Evolutionary conservation across 2,113 vertebrate species (phyloP), one percentile per base, ranked within the genome.

Genomic region (Petrocephalus zakoni): DNA sequence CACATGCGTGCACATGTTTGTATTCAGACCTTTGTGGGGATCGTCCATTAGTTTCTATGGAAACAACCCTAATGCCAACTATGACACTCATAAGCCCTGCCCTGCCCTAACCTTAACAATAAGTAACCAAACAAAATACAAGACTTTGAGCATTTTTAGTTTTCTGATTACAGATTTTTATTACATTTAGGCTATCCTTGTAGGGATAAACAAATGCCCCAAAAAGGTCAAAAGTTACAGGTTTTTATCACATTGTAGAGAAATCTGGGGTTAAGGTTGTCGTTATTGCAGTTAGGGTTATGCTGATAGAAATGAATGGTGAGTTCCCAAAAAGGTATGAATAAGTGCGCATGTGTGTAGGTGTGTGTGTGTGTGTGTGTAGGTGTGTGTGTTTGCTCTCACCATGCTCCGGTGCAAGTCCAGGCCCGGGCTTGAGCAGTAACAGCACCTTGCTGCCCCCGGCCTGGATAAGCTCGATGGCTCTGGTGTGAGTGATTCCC

Each of bases 381-480:
- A 4, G 8, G 34, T 47, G 19, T 47, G 52, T 61, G 21, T 37
- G 21, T 46, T 1, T 52, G 25, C 22, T 92, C 96, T 0, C 93
- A 97, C 96, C 91, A 51, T 97, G 94, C 85, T 97, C 96, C 53
- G 96, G 96, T 47, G 96, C 96, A 91, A 96, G 52, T 90, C 96
- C 96, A 68, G 94, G 96, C 64, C 96, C 96, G 0, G 95, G 95
- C 87, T 96, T 92, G 92, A 97, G 85, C 53, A 97, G 95, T 46
- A 97, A 95, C 52, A 96, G 83, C 46, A 96, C 96, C 93, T 96
- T 96, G 78, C 95, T 96, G 58, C 96, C 96, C 22, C 96, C 96
- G 0, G 96, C 95, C 91, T 97, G 96, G 85, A 97, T 97, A 90
- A 97, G 94, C 92, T 97, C 96, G 25, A 97, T 97, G 42, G 96